Base-by-base conservation (phyloP, 2,797 vertebrate species). In the Rhinichthys osculus region DNA sequence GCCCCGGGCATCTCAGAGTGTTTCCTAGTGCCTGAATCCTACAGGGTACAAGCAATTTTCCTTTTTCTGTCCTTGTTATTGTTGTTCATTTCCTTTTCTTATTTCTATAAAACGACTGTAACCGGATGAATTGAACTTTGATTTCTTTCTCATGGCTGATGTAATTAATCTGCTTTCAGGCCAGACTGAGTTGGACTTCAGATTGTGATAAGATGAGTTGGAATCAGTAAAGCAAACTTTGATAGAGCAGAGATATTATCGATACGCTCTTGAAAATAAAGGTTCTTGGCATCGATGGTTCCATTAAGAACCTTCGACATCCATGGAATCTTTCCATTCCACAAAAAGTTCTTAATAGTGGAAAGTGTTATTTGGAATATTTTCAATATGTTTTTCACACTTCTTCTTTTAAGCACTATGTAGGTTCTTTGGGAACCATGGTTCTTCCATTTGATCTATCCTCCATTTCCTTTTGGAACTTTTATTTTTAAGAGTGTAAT, bases 1-100 rank as follows among this genome's bases (percentile, higher is more conserved):
- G 95, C 93, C 87, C 94, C 94, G 67, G 95, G 94, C 88, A 95
- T 96, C 94, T 94, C 96, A 79, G 96, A 96, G 88, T 95, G 95
- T 91, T 96, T 96, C 94, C 95, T 96, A 50, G 95, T 96, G 90
- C 95, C 96, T 40, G 96, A 96, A 85, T 95, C 96, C 79, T 96
- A 96, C 88, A 94, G 96, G 95, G 95, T 96, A 96, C 83, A 90
- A 79, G 30, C 54, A 23, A 42, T 30, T 82, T 82, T 44, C 33
- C 38, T 21, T 38, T 72, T 73, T 64, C 13, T 44, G 10, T 19
- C 27, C 19, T 35, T 83, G 84, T 87, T 87, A 8, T 85, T 77
- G 23, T 85, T 83, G 82, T 84, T 59, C 17, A 7, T 52, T 11
- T 59, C 73, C 52, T 79, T 33, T 77, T 30, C 40, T 19, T 85